Base-by-base conservation (phyloP, 35 echinoderm and acorn worm species). In the Patiria miniata region DNA sequence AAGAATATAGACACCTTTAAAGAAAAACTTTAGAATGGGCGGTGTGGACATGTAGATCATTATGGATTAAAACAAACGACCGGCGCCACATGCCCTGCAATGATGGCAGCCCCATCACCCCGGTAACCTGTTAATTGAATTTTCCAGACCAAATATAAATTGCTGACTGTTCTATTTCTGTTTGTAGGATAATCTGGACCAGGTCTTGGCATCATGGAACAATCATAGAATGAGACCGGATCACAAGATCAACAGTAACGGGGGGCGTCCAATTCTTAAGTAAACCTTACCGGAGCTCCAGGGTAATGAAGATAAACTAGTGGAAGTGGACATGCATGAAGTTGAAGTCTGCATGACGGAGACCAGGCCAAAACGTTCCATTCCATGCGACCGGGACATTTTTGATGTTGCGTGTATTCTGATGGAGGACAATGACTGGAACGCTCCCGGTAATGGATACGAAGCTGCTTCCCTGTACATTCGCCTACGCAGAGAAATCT, bases 321-420 rank as follows among this genome's bases (percentile, higher is more conserved):
- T 30, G 26, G 33, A 51, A 19, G 82, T 85, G 23, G 55, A 55
- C 22, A 38, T 36, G 18, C 51, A 85, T 16, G 83, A 85, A 85
- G 30, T 85, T 21, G 83, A 85, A 61, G 55, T 61, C 34, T 61
- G 83, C 39, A 51, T 9, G 38, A 39, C 51, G 29, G 50, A 83
- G 52, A 56, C 50, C 36, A 51, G 9, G 21, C n/a, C 1, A 83
- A n/a, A 58, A 58, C 5, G 38, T 22, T 18, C 34, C 15, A 37
- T 57, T 28, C 81, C 81, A 29, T 83, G 81, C 38, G 42, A 34
- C 56, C 44, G 52, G 23, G 81, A 83, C 42, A 55, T 59, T 56
- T 83, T 83, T 55, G 81, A 83, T 18, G 50, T 84, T 2, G 14
- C 50, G 7, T 84, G 82, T 36, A 55, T 84, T 84, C 52, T 84